Percentiles rank a stretch among this genome's conserved stretches.
Conservation (phyloP, 2,888 invertebrate species). For the Drosophila testacea region DNA sequence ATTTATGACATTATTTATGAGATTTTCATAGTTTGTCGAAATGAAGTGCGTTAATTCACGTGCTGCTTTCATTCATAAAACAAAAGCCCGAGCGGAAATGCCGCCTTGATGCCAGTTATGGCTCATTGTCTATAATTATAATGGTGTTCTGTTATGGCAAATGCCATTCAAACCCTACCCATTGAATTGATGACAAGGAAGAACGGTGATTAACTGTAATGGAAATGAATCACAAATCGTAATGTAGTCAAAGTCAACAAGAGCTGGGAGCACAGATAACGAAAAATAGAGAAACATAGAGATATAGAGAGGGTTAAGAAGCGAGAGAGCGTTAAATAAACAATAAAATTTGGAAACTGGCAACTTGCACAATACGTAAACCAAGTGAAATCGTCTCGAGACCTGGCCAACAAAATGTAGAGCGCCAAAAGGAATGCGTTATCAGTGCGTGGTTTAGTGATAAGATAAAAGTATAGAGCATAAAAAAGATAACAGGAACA, state of each 20-base stretch:
- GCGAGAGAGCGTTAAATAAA: slow-evolving; percentile 49
- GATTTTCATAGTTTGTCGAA: slow-evolving; percentile 56
- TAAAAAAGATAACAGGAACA: slow-evolving; percentile 60
- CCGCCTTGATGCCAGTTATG: slow-evolving; percentile 38
- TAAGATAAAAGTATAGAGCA: slow-evolving; percentile 59
- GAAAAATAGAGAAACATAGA: background rate
- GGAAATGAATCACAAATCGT: slow-evolving; percentile 69
- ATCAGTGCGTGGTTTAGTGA: slow-evolving; percentile 62
- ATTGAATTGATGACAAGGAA: slow-evolving; percentile 47
- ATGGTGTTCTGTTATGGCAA: slow-evolving; percentile 24
- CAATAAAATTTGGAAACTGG: slow-evolving; percentile 54
- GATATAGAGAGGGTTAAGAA: slow-evolving; percentile 1
- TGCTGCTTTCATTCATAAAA: slow-evolving; percentile 63
- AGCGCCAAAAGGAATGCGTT: slow-evolving; percentile 60
- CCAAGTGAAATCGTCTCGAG: slow-evolving; percentile 8
- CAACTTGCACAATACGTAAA: slow-evolving; percentile 62
- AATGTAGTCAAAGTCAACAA: slow-evolving; percentile 56
- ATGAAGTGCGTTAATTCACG: slow-evolving; percentile 40
- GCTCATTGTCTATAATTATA: slow-evolving; percentile 74
- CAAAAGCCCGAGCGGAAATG: slow-evolving; percentile 57
- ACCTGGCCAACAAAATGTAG: slow-evolving; percentile 46
- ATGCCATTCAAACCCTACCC: slow-evolving; percentile 14
- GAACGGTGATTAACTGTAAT: slow-evolving; percentile 66
- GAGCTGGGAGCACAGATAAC: slow-evolving; percentile 12
- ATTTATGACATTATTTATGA: slow-evolving; percentile 1